Conservation (phyloP, 2,888 invertebrate species). For the Aphidius colemani region DNA sequence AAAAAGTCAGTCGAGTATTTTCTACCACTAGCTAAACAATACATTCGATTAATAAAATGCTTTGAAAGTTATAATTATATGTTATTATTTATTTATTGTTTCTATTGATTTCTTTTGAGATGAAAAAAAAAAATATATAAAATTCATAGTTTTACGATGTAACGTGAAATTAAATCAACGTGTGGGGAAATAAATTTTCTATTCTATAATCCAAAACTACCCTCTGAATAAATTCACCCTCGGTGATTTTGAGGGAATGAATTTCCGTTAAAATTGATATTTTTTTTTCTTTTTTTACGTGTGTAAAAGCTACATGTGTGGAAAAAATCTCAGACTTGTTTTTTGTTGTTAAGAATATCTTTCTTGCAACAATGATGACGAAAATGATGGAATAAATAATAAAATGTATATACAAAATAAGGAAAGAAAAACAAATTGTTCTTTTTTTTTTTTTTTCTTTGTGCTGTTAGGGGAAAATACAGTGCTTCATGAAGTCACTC, state of each 20-base stretch:
- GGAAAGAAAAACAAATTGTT: too few relatives aligned
- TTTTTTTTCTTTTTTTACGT: neutral
- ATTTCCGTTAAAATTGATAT: constrained; percentile 15
- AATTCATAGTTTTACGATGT: neutral
- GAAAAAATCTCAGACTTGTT: constrained; percentile 21
- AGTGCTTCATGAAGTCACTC: too few relatives aligned
- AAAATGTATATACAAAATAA: neutral
- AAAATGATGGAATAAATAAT: neutral
- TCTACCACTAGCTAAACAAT: neutral
- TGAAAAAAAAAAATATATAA: neutral
- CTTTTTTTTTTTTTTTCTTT: too few relatives aligned
- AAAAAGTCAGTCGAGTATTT: neutral
- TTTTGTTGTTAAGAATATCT: too few relatives aligned
- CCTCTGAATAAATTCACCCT: constrained; percentile 5
- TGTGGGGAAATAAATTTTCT: constrained; percentile 8
- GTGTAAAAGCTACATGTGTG: constrained; percentile 7
- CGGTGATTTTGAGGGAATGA: constrained; percentile 17
- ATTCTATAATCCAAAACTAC: neutral
- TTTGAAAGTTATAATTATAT: too few relatives aligned
- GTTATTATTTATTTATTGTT: too few relatives aligned
- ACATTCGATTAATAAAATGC: neutral
- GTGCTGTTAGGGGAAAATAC: too few relatives aligned
- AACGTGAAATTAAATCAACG: constrained; percentile 10
- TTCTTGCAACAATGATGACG: neutral
- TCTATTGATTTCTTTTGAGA: too few relatives aligned